Conservation (phyloP, 1,140 invertebrate species). For the Cotesia typhae region DNA sequence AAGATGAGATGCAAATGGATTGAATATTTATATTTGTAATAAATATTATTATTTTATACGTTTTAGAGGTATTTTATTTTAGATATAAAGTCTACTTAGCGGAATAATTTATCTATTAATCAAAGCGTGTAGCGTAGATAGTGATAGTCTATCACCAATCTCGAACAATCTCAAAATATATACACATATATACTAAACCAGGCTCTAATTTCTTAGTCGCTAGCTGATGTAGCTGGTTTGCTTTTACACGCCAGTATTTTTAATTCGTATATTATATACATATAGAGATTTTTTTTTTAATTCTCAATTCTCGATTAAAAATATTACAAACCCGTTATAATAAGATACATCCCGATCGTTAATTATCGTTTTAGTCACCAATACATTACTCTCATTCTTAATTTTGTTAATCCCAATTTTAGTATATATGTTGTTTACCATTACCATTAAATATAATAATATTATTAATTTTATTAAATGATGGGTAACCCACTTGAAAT, state of each 20-base stretch:
- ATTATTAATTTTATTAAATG: neutral
- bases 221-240: too few species aligned
- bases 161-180: neutral
- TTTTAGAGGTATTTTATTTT: constrained; percentile 3
- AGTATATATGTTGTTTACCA: neutral
- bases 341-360: constrained; percentile 1
- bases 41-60: neutral
- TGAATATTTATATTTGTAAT: constrained; percentile 36
- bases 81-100: constrained; percentile 47
- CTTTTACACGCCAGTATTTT: too few species aligned
- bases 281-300: too few species aligned
- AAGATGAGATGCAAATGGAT: constrained; percentile 55
- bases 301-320: constrained; percentile 20
- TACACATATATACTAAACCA: neutral
- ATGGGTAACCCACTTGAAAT: constrained; percentile 27
- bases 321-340: constrained; percentile 16
- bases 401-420: constrained; percentile 28
- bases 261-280: too few species aligned
- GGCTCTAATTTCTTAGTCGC: constrained; percentile 21
- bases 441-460: neutral
- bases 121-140: constrained; percentile 40
- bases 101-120: constrained; percentile 61
- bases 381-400: constrained; percentile 24
- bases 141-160: constrained; percentile 19
- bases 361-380: constrained; percentile 23